These are phyloP conservation scores for Melipona quadrifasciata DNA, from an alignment of 1,140 invertebrate genomes.

Conservation along the genomic window DNA sequence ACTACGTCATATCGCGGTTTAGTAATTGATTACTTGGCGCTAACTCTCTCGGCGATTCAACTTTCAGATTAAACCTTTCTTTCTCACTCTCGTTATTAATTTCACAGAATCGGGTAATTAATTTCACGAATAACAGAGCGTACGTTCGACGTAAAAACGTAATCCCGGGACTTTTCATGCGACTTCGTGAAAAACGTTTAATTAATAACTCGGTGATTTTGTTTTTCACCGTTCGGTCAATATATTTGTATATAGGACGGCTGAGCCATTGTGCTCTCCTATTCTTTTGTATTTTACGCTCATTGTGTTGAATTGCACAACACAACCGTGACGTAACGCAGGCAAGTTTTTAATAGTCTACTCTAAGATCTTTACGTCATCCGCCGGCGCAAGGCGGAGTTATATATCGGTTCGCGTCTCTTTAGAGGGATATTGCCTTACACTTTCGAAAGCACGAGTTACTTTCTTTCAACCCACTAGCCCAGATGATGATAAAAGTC, in stretches of 20 bases:
- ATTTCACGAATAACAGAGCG: not conserved
- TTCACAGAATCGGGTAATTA: not conserved
- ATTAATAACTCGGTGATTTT: not conserved
- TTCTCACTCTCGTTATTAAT: not conserved
- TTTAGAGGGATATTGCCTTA: not conserved
- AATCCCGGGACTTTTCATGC: not conserved
- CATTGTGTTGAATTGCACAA: conserved; percentile 10
- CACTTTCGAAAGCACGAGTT: not conserved
- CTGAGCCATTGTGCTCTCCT: not conserved
- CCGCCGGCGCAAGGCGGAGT: not conserved
- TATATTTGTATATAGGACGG: no score
- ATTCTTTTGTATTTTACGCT: not conserved
- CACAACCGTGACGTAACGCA: not conserved
- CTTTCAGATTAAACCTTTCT: not conserved
- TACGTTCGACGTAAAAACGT: not conserved
- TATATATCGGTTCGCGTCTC: not conserved
- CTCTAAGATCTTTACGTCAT: conserved; percentile 17
- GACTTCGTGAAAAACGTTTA: not conserved
- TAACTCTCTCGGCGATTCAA: not conserved
- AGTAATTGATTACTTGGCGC: no score
- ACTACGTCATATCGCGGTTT: no score
- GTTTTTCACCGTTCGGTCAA: no score
- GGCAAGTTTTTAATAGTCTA: conserved; percentile 2
- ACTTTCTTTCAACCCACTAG: not conserved
- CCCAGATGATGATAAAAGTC: no score